Percentiles rank a stretch among this genome's conserved stretches.
phyloP scores from a whole-genome alignment of 2,113 vertebrate genomes.

The Lonchura striata region DNA sequence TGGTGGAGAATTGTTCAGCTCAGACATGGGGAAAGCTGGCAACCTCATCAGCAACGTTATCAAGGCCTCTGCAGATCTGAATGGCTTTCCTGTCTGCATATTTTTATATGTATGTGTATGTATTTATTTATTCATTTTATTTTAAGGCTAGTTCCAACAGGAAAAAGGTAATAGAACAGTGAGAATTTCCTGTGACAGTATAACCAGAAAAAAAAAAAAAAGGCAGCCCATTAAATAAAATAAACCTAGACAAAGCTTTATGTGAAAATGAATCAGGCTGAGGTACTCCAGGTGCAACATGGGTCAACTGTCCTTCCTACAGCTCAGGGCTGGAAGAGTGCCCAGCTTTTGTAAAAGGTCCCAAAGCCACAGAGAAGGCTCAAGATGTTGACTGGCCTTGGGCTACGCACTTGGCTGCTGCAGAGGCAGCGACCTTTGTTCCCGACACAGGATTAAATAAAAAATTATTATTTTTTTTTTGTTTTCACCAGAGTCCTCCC shows the following conservation, averaged over 20 bases:
- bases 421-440: conserved; percentile 43
- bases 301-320: conserved; percentile 5
- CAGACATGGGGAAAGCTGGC: conserved; percentile 49
- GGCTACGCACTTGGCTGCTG: conserved; percentile 41
- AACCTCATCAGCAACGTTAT: conserved; percentile 69
- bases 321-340: not conserved
- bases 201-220: not conserved
- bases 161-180: conserved; percentile 74
- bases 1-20: conserved; percentile 28
- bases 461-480: not conserved
- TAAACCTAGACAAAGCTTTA: conserved; percentile 44
- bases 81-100: conserved; percentile 74
- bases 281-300: not conserved
- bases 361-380: not conserved
- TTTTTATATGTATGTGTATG: conserved; percentile 53
- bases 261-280: conserved; percentile 28
- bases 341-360: conserved; percentile 61
- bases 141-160: conserved; percentile 56
- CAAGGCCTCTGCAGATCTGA: conserved; percentile 66
- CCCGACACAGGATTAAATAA: not conserved
- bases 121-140: conserved; percentile 67
- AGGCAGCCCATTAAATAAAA: conserved; percentile 23
- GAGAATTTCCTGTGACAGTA: conserved; percentile 71
- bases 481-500: not conserved
- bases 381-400: conserved; percentile 66